Evolutionary conservation across 2,888 invertebrate genomes (phyloP).

Genomic region (Laspeyria flexula): DNA sequence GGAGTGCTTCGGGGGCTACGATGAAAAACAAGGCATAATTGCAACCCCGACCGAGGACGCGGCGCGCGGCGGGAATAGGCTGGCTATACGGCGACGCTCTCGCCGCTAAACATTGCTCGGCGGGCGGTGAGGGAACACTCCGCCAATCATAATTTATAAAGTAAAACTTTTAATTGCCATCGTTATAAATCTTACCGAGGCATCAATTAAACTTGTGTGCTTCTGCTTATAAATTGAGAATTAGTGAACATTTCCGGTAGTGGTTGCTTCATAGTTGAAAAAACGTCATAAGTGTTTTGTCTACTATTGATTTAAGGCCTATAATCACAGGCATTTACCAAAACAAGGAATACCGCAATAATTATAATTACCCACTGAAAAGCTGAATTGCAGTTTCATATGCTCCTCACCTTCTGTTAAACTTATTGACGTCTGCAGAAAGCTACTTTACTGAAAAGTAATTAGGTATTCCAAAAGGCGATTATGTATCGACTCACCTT

Average conservation of each 20-base stretch:
- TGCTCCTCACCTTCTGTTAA: too few relatives aligned
- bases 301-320: too few relatives aligned
- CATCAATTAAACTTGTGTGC: conserved; percentile 60
- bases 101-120: conserved; percentile 47
- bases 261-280: neutral
- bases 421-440: too few relatives aligned
- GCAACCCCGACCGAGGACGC: conserved; percentile 68
- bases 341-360: too few relatives aligned
- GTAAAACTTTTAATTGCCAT: conserved; percentile 68
- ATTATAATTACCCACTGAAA: too few relatives aligned
- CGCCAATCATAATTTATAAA: conserved; percentile 65
- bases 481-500: too few relatives aligned
- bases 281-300: too few relatives aligned
- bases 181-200: conserved; percentile 62
- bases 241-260: conserved; percentile 6
- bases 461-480: too few relatives aligned
- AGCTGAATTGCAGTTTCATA: too few relatives aligned
- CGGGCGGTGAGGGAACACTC: conserved; percentile 49
- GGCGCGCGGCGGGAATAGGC: conserved; percentile 55
- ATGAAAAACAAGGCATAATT: conserved; percentile 80
- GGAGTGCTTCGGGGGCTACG: conserved; percentile 67
- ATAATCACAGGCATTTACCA: too few relatives aligned
- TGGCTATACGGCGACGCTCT: conserved; percentile 25
- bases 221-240: conserved; percentile 27
- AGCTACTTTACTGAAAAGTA: too few relatives aligned